Percentiles rank a stretch among this genome's conserved stretches.
Conservation (phyloP, 2,113 vertebrate genomes). For the Apodemus sylvaticus region DNA sequence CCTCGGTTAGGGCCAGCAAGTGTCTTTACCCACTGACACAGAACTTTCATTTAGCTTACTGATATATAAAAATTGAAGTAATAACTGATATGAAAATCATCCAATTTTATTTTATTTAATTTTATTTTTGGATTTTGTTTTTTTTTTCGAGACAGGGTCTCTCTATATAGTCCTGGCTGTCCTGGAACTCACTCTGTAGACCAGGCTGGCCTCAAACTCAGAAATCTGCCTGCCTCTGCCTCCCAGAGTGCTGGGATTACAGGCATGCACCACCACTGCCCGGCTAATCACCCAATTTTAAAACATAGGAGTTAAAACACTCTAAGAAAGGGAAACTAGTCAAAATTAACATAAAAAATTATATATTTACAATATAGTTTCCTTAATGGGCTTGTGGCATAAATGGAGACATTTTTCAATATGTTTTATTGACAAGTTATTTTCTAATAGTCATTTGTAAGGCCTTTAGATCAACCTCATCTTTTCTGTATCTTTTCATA, state of each 20-base stretch:
- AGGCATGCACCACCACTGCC: too few species aligned
- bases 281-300: too few species aligned
- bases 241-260: too few species aligned
- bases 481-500: background rate
- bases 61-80: background rate
- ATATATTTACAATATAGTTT: background rate
- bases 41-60: background rate
- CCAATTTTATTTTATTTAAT: too few species aligned
- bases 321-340: background rate
- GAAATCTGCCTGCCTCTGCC: too few species aligned
- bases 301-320: background rate
- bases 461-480: background rate
- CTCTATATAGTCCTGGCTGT: too few species aligned
- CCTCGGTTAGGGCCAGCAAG: background rate
- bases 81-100: background rate
- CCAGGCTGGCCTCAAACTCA: too few species aligned
- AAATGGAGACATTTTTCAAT: background rate
- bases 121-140: too few species aligned
- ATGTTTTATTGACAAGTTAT: background rate
- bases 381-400: background rate
- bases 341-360: background rate
- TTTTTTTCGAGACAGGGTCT: too few species aligned
- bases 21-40: background rate
- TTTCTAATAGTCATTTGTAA: constrained; percentile 6
- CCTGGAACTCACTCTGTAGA: too few species aligned